Conservation (phyloP, 64 coral and sea anemone species). For the Dendrophyllia cribrosa region DNA sequence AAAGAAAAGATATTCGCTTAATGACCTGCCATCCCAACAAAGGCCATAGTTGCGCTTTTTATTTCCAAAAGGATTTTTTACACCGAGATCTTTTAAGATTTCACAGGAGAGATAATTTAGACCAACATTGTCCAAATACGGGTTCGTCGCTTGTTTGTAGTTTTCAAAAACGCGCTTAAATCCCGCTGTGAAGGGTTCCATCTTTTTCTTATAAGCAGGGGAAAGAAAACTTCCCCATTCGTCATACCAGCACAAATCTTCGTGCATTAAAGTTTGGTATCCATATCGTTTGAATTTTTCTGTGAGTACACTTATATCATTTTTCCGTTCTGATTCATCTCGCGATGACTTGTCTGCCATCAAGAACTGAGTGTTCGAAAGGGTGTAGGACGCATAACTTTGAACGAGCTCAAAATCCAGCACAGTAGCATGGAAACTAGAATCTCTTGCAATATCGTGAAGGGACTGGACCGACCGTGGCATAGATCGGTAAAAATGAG, state of each 20-base stretch:
- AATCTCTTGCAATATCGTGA: conserved; percentile 57
- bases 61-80: conserved; percentile 76
- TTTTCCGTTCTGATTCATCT: conserved; percentile 16
- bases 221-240: conserved; percentile 78
- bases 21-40: conserved; percentile 78
- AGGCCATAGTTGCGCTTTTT: conserved; percentile 5
- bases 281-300: conserved; percentile 61
- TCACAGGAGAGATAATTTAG: conserved; percentile 78
- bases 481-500: conserved; percentile 86
- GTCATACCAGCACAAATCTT: conserved; percentile 95
- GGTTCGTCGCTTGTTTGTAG: conserved; percentile 46
- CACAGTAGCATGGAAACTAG: conserved; percentile 65
- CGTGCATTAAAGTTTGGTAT: conserved; percentile 92
- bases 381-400: conserved; percentile 78
- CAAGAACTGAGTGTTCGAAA: conserved; percentile 67
- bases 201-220: conserved; percentile 65
- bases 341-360: conserved; percentile 64
- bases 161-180: conserved; percentile 62
- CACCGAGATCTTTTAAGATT: conserved; percentile 41
- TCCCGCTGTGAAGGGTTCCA: conserved; percentile 49
- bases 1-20: conserved; percentile 79
- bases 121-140: conserved; percentile 72
- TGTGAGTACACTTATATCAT: conserved; percentile 61
- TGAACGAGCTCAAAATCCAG: conserved; percentile 87
- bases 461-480: conserved; percentile 68